Base-by-base conservation (phyloP, 2,888 invertebrate species). In the Ametastegia equiseti region DNA sequence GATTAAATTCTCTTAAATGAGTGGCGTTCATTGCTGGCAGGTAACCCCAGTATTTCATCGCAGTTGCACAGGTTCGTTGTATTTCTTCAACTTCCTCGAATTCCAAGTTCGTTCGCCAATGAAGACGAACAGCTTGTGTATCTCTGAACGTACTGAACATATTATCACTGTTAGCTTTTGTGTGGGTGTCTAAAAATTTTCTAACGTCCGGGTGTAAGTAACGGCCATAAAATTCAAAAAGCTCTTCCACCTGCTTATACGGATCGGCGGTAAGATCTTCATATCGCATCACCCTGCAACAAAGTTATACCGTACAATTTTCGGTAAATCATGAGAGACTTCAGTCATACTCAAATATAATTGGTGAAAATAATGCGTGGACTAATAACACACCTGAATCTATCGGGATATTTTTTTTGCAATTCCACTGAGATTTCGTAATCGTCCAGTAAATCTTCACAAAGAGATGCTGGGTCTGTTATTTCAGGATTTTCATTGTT, bases 21-120 rank as follows among this genome's bases (percentile, higher is more conserved):
- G 92, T 92, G 67, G 93, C 93, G 86, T 94, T 94, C 36, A 90
- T 90, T 0, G 96, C 96, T 88, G 93, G 92, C 57, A 93, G 93
- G 90, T 97, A 97, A 30, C 97, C 97, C 97, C 97, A 97, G 65
- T 96, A 91, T 80, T 94, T 93, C 96, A 97, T 96, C 0, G 97
- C 97, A 86, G 95, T 94, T 85, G 93, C 93, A 92, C 97, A 97
- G 47, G 87, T 90, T 54, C 93, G 93, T 92, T 95, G 95, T 88
- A 95, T 95, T 81, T 93, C 92, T 67, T 94, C 94, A 77, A 97
- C 96, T 92, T 96, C 96, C 69, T 94, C 93, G 86, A 94, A 95
- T 85, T 95, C 94, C 82, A 97, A 93, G 89, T 96, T 96, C 84
- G 93, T 94, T 87, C 95, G 95, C 97, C 97, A 97, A 91, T 96